Evolutionary conservation across 2,113 vertebrate species (phyloP).

Genomic region (Gambusia holbrooki): DNA sequence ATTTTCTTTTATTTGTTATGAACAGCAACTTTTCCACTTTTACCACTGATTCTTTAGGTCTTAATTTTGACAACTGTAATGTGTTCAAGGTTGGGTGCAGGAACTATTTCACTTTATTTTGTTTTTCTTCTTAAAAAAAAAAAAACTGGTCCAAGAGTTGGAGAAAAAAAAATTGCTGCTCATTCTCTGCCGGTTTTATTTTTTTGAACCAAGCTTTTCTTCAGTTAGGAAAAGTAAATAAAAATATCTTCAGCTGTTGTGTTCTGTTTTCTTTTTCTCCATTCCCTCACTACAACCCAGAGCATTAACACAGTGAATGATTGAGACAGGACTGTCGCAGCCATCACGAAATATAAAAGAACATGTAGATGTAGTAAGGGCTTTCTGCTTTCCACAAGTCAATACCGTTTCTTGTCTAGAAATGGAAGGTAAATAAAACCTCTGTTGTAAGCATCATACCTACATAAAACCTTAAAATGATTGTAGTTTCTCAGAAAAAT

Average conservation of each 20-base stretch:
- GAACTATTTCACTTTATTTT: too few relatives aligned
- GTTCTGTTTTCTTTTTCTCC: background rate
- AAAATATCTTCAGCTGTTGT: background rate
- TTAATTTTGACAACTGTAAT: background rate
- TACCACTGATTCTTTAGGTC: background rate
- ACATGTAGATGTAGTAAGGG: slow-evolving; percentile 1
- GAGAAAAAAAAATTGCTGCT: background rate
- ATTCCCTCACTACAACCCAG: slow-evolving; percentile 2
- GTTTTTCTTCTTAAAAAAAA: background rate
- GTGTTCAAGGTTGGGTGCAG: background rate
- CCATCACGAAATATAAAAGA: slow-evolving; percentile 26
- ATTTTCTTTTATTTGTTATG: too few relatives aligned
- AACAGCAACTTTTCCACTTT: background rate
- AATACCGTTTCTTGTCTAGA: slow-evolving; percentile 5
- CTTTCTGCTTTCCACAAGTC: slow-evolving; percentile 18
- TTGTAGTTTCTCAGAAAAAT: background rate
- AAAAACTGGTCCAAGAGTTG: slow-evolving; percentile 11
- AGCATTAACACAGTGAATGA: slow-evolving; percentile 2
- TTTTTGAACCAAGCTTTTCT: slow-evolving; percentile 8
- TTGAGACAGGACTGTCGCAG: slow-evolving; percentile 19
- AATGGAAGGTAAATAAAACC: background rate
- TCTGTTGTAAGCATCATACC: background rate
- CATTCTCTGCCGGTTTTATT: slow-evolving; percentile 3
- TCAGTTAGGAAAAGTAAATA: background rate
- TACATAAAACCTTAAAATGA: background rate